These are phyloP conservation scores for Megaleporinus macrocephalus DNA, from an alignment of 2,113 vertebrate genomes.

Conservation along the genomic window DNA sequence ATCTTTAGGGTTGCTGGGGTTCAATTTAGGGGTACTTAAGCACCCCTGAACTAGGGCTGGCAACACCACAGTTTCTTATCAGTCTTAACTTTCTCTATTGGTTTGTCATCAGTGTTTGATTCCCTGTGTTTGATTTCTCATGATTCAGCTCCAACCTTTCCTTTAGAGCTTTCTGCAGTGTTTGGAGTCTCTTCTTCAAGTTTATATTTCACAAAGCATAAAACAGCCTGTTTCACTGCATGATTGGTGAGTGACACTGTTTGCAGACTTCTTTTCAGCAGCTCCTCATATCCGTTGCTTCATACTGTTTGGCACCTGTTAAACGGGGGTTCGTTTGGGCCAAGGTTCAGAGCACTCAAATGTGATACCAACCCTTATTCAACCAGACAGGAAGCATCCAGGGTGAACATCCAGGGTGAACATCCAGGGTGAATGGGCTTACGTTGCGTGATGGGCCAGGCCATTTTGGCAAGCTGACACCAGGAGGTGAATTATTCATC, in stretches of 20 bases:
- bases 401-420: neutral
- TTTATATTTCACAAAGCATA: neutral
- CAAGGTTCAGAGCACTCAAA: neutral
- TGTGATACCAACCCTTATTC: neutral
- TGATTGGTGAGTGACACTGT: neutral
- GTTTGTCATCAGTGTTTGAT: no score
- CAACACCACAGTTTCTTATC: no score
- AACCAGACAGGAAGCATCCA: neutral
- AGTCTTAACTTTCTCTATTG: no score
- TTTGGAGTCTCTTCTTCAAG: neutral
- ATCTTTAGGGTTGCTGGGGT: no score
- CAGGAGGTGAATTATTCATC: slow-evolving; percentile 14
- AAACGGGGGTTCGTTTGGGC: neutral
- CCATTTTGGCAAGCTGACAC: neutral
- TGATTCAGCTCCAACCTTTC: neutral
- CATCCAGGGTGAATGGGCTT: neutral
- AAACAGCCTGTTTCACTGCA: neutral
- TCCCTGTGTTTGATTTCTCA: no score
- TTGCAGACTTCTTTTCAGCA: neutral
- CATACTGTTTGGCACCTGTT: neutral
- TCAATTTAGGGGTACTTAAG: no score
- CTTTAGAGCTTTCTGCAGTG: neutral
- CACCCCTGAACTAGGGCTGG: no score
- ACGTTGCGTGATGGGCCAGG: neutral
- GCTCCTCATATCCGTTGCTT: neutral